phyloP scores from a whole-genome alignment of 2,888 invertebrate genomes.

The Electrophaes corylata region DNA sequence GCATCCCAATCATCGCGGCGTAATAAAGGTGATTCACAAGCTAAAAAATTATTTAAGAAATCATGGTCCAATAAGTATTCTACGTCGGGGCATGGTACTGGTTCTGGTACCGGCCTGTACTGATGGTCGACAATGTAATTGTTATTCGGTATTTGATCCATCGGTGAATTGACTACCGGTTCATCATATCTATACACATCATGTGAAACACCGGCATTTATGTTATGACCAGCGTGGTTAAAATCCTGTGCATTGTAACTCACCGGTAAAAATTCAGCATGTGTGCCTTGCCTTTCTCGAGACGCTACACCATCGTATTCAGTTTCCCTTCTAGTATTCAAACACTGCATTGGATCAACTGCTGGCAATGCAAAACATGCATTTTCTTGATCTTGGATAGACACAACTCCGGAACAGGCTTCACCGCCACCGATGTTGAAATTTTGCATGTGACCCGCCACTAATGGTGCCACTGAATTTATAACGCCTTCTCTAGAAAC shows the following conservation, averaged over 20 bases:
- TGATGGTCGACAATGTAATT: neutral
- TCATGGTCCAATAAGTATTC: neutral
- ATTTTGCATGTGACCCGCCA: neutral
- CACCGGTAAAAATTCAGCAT: neutral
- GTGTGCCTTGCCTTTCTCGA: neutral
- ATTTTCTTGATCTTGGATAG: neutral
- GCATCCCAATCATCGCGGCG: neutral
- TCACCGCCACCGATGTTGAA: neutral
- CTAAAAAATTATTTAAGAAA: neutral
- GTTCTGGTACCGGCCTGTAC: neutral
- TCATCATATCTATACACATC: neutral
- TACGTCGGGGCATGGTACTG: neutral
- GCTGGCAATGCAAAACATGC: neutral
- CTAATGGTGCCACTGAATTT: neutral
- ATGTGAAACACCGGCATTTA: neutral
- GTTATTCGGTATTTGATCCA: neutral
- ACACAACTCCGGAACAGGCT: neutral
- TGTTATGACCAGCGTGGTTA: neutral
- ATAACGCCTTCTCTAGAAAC: neutral
- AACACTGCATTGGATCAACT: neutral
- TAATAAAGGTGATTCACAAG: neutral
- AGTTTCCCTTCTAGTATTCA: neutral
- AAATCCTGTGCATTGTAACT: neutral
- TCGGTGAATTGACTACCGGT: neutral
- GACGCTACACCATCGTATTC: neutral